Percentiles rank a stretch among this genome's conserved stretches.
Evolutionary conservation across 2,888 invertebrate species (phyloP).

Genomic region (Ariolimax columbianus): DNA sequence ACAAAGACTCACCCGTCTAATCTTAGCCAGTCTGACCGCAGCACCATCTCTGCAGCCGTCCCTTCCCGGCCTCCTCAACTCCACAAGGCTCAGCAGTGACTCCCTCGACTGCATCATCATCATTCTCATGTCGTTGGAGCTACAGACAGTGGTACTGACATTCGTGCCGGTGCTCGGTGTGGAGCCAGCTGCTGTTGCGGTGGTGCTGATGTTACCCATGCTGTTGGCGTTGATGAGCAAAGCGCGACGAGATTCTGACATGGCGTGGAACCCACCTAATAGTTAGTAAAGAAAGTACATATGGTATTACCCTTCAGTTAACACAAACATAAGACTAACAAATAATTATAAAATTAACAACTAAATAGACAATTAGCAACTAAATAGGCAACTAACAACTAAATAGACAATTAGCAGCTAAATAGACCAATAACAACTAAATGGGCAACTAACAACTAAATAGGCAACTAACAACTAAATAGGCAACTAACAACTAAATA

Average conservation of each 20-base stretch:
- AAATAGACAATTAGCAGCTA: too few species aligned
- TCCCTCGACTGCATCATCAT: conserved; percentile 48
- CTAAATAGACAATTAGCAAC: too few species aligned
- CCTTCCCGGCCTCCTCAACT: conserved; percentile 44
- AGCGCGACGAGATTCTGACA: neutral
- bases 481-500: too few species aligned
- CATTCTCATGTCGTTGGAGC: conserved; percentile 8
- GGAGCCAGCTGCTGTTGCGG: neutral
- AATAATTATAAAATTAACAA: too few species aligned
- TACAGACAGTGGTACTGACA: neutral
- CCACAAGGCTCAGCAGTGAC: conserved; percentile 50
- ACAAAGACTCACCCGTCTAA: conserved; percentile 52
- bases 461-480: too few species aligned
- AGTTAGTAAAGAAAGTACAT: too few species aligned
- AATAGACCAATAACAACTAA: too few species aligned
- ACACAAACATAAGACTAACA: too few species aligned
- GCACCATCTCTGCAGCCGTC: conserved; percentile 27
- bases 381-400: too few species aligned
- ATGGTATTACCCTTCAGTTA: too few species aligned
- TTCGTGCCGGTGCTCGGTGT: neutral
- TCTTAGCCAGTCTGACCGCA: conserved; percentile 52
- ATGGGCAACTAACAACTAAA: too few species aligned
- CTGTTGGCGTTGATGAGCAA: conserved; percentile 26
- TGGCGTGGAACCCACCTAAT: conserved; percentile 19
- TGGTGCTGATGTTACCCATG: conserved; percentile 34